Conservation (phyloP, 1,140 invertebrate genomes). For the Megathymus violae region DNA sequence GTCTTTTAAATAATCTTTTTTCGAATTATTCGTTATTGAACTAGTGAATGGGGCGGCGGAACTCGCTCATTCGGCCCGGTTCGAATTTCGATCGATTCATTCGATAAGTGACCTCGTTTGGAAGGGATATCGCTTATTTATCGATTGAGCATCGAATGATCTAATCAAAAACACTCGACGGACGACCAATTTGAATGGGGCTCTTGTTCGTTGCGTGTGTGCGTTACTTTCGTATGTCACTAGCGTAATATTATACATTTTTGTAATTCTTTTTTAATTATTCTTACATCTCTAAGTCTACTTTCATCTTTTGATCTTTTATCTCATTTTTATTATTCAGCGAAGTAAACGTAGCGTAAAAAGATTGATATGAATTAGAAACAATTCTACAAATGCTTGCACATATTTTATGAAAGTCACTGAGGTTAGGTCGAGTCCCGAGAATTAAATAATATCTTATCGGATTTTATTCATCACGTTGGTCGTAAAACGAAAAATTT, state of each 20-base stretch:
- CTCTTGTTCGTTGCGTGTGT: conserved; percentile 24
- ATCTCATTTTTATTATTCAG: conserved; percentile 1
- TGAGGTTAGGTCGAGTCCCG: conserved; percentile 10
- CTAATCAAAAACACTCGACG: conserved; percentile 57
- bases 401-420: conserved; percentile 20
- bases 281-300: not conserved
- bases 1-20: conserved; percentile 62
- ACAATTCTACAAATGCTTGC: conserved; percentile 14
- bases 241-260: not conserved
- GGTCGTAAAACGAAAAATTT: conserved; percentile 46
- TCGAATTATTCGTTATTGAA: conserved; percentile 48
- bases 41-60: conserved; percentile 63
- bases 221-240: conserved; percentile 17
- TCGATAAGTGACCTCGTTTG: conserved; percentile 81
- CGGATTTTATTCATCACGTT: conserved; percentile 28
- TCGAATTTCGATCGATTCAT: conserved; percentile 80
- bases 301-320: conserved; percentile 2
- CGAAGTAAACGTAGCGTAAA: conserved; percentile 4
- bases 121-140: conserved; percentile 80
- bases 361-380: conserved; percentile 6
- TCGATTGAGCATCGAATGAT: conserved; percentile 69
- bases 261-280: conserved; percentile 6
- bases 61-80: conserved; percentile 70
- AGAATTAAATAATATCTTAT: conserved; percentile 32
- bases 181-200: conserved; percentile 45